Base-by-base conservation (phyloP, 2,888 invertebrate genomes). In the Cheilosia vernalis region DNA sequence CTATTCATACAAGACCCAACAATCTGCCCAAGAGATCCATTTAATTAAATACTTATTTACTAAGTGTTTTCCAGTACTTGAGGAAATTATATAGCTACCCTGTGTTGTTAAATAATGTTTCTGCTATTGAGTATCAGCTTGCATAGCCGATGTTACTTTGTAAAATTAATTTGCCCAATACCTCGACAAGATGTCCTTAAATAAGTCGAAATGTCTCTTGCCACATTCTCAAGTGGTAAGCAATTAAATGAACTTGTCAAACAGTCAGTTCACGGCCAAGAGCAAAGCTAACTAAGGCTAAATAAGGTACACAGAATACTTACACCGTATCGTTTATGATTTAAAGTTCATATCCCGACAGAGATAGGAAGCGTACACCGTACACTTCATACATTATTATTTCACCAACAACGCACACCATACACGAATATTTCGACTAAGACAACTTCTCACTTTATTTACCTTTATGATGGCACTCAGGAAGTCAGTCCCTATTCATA, bases 391-490 rank as follows among this genome's bases (percentile, higher is more conserved):
- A 42, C 17, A 13, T n/a, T 10, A 21, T 55, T 15, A 30, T 27
- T 49, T 37, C 6, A 58, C 58, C 37, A 61, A 33, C 19, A 1
- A 13, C 21, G 21, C 19, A 13, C 19, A 47, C 51, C 40, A 42
- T 13, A 15, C 33, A 27, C 19, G 40, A 66, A 58, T 51, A 69
- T 61, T 79, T 84, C 40, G 27, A 64, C 79, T 58, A 80, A 74
- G 79, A 69, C 74, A 79, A 80, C 73, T 74, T 79, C 74, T 74
- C 60, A 76, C 60, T 70, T 74, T 84, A 84, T 84, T 84, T 84
- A 84, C 84, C 84, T 80, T 84, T 70, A 80, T 80, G 80, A 84
- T 79, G 80, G 84, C 70, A 76, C 84, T 84, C 80, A 74, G 74
- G 74, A 84, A 80, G 74, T 55, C 64, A 66, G 72, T 58, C 72